phyloP scores from a whole-genome alignment of 2,113 vertebrate species.

The Alethe diademata region DNA sequence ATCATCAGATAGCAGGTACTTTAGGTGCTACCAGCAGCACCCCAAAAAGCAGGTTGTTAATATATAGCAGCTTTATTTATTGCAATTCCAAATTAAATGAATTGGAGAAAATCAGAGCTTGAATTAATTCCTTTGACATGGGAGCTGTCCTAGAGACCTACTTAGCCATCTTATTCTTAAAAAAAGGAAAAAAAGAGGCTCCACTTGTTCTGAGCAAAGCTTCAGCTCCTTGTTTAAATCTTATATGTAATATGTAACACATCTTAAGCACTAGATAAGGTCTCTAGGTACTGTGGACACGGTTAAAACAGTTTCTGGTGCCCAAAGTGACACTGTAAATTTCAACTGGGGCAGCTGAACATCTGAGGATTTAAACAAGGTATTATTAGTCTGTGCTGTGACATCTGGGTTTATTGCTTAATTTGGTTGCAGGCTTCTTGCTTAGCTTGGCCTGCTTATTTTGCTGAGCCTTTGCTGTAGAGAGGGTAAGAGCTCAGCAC shows the following conservation, averaged over 20 bases:
- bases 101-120: not conserved
- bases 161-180: not conserved
- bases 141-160: not conserved
- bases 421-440: not conserved
- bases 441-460: slow-evolving; percentile 1
- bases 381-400: slow-evolving; percentile 13
- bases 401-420: not conserved
- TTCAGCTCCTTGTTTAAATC: not conserved
- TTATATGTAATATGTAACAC: rapidly evolving
- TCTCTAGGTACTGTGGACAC: not conserved
- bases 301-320: not conserved
- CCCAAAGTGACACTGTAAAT: not conserved
- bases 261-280: not conserved
- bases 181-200: not conserved
- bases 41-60: not conserved
- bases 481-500: not conserved
- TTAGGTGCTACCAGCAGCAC: not conserved
- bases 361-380: not conserved
- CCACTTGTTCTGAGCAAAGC: not conserved
- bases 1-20: not conserved
- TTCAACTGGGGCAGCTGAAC: not conserved
- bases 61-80: not conserved
- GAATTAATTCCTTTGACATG: not conserved
- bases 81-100: not conserved
- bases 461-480: not conserved